Conservation (phyloP, 1,140 invertebrate species). For the Pogonognathellus flavescens region DNA sequence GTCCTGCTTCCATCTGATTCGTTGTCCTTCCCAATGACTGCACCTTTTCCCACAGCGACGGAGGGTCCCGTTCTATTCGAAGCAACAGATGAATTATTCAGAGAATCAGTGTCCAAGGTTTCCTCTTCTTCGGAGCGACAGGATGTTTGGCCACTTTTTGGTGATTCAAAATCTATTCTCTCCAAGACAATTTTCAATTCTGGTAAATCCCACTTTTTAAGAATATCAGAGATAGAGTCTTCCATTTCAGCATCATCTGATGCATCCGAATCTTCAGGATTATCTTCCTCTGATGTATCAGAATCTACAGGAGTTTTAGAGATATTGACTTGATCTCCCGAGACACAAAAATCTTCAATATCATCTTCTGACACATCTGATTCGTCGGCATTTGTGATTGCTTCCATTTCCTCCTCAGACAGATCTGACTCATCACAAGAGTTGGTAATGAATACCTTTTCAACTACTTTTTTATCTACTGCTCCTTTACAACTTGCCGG, state of each 20-base stretch:
- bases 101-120: no score
- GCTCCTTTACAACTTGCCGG: not conserved
- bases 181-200: no score
- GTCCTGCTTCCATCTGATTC: no score
- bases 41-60: no score
- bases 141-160: no score
- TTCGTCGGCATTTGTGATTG: not conserved
- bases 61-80: no score
- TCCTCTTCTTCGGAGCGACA: no score
- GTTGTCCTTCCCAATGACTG: no score
- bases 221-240: no score
- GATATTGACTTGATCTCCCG: not conserved
- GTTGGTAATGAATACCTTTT: not conserved
- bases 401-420: not conserved
- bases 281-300: not conserved
- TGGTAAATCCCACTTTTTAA: no score
- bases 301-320: not conserved
- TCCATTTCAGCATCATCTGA: not conserved
- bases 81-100: no score
- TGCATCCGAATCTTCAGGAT: not conserved
- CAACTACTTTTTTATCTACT: not conserved
- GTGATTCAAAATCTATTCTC: no score
- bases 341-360: not conserved
- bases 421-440: not conserved
- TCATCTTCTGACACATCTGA: not conserved